phyloP scores from a whole-genome alignment of 2,888 invertebrate genomes.

The Drosophila flavopinicola region DNA sequence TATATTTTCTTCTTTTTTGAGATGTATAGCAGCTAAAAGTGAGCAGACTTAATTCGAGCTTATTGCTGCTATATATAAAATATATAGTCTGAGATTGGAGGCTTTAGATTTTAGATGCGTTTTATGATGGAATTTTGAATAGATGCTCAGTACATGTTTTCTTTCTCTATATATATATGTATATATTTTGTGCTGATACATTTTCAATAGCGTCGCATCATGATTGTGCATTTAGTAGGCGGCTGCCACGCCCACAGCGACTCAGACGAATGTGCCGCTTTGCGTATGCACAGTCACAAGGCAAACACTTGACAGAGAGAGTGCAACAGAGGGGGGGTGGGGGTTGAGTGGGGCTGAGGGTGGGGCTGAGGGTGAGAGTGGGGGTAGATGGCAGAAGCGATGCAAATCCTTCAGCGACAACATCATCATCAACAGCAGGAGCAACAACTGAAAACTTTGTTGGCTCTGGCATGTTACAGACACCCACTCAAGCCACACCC shows the following conservation, averaged over 20 bases:
- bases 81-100: too few relatives aligned
- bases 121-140: too few relatives aligned
- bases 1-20: too few relatives aligned
- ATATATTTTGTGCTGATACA: slow-evolving; percentile 29
- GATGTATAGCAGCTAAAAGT: too few relatives aligned
- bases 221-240: slow-evolving; percentile 77
- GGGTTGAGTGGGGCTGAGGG: not conserved
- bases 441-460: slow-evolving; percentile 43
- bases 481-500: slow-evolving; percentile 28
- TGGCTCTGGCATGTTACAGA: slow-evolving; percentile 43
- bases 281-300: slow-evolving; percentile 70
- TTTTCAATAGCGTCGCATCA: slow-evolving; percentile 44
- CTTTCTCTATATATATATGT: too few relatives aligned
- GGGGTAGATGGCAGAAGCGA: slow-evolving; percentile 2
- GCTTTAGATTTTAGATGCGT: too few relatives aligned
- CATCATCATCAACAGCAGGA: slow-evolving; percentile 48
- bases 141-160: too few relatives aligned
- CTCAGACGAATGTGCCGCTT: slow-evolving; percentile 6
- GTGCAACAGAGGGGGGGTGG: not conserved
- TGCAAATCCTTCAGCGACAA: slow-evolving; percentile 50
- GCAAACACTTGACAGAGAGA: slow-evolving; percentile 60
- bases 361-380: slow-evolving; percentile 1
- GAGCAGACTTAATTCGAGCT: too few relatives aligned
- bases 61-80: slow-evolving; percentile 39
- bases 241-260: slow-evolving; percentile 29